A percentile compares a stretch with the other conserved stretches of the same genome.
These are phyloP conservation scores for Prunella fulvescens DNA, from an alignment of 2,113 vertebrate species.

Conservation along the genomic window DNA sequence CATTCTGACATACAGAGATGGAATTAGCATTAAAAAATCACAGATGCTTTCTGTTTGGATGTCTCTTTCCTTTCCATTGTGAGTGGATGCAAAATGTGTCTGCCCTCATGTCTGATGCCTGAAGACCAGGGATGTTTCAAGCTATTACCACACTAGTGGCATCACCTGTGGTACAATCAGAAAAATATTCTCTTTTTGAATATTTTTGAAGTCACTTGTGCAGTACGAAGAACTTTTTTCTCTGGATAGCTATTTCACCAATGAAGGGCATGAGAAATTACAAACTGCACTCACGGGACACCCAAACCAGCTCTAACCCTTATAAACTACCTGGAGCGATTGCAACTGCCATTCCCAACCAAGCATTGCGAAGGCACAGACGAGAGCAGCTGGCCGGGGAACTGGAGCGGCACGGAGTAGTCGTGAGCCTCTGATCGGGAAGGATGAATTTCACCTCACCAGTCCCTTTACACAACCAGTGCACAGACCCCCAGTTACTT, in stretches of 20 bases:
- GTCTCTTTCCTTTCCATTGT: background rate
- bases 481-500: background rate
- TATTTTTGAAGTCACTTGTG: background rate
- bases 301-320: background rate
- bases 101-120: background rate
- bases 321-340: background rate
- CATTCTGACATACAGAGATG: background rate
- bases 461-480: background rate
- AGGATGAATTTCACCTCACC: slow-evolving; percentile 23
- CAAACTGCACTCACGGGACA: background rate
- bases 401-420: fast-evolving
- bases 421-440: background rate
- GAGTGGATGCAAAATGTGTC: background rate
- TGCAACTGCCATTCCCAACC: background rate
- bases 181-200: background rate
- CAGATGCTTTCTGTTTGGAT: background rate
- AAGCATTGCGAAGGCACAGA: background rate
- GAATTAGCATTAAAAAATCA: background rate
- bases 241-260: background rate
- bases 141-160: background rate
- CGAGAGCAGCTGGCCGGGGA: background rate
- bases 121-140: background rate
- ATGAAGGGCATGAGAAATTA: background rate
- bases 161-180: background rate
- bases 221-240: background rate